Base-by-base conservation (phyloP, 2,797 vertebrate species). In the Taenioides sp. region DNA sequence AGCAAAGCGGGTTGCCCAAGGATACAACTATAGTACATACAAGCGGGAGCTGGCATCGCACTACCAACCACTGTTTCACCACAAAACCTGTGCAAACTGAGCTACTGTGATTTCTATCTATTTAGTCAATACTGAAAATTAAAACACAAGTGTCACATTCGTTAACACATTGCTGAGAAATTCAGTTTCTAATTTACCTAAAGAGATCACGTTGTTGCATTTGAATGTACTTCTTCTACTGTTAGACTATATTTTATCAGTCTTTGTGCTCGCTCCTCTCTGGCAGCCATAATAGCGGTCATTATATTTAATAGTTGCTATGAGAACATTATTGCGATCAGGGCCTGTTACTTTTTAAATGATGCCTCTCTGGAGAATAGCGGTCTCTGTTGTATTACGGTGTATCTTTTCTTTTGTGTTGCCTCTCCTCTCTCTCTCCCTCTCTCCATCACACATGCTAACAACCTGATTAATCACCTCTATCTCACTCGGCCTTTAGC, bases 261-360 rank as follows among this genome's bases (percentile, higher is more conserved):
- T 85, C 81, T 74, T 73, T 77, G 72, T 79, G 82, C 82, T 80
- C 31, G 17, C 28, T 62, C 60, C 79, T 80, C 67, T 74, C 22
- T 80, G 82, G 78, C 84, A 84, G 72, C 66, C 72, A 78, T 89
- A 88, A 90, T 91, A 87, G 89, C 83, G 82, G 83, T 87, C 87
- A 86, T 90, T 89, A 88, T 86, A 88, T 75, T 76, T 89, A 90
- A 92, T 88, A 86, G 88, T 87, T 90, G 88, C 89, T 84, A 87
- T 89, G 88, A 88, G 87, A 75, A 88, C 86, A 87, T 89, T 87
- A 88, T 86, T 84, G 81, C 83, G 88, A 92, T 91, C 87, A 91
- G 84, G 82, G 79, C 78, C 84, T 31, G 65, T 88, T 87, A 88
- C 81, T 86, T 83, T 75, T 81, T 78, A 86, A 90, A 85, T 84